Evolutionary conservation across 23 tunicate species (phyloP), one percentile per base, ranked within the genome.

Genomic region (Oikopleura dioica): DNA sequence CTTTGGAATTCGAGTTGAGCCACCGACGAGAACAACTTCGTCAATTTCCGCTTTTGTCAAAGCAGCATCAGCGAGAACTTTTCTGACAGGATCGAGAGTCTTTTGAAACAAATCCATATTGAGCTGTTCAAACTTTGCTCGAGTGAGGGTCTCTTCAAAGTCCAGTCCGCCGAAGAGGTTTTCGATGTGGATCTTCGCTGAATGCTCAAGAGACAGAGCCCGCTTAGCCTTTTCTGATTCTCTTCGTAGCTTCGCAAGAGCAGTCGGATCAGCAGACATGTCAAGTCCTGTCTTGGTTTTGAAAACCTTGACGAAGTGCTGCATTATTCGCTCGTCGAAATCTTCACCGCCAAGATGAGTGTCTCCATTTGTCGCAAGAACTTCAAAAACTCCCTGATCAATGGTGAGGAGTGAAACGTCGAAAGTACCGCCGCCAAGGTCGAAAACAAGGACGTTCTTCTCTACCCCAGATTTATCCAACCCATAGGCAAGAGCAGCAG

Each of bases 161-260:
- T 91, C 97, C 0, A 82, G 84, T 36, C 97, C 97, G 26, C 82
- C 84, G 51, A 80, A 85, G 77, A 91, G 85, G 36, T 84, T 80
- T 76, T 91, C 97, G 51, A 91, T 91, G 80, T 91, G 94, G 32
- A 91, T 87, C 50, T 80, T 80, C 38, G 87, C 84, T 5, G 81
- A 80, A 78, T 91, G 97, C 38, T 78, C 82, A 32, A 87, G 79
- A 0, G 97, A 91, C 0, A 91, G 83, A 76, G 97, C 87, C 0
- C 97, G 83, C 77, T 91, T 91, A 35, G 97, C 97, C 37, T 91
- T 91, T 78, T 91, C 97, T 36, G 82, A 87, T 78, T 91, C 97
- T 31, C 97, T 81, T 30, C 97, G 86, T 26, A 91, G 84, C 50
- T 91, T 91, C 77, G 82, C 87, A 0, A 85, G 84, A 37, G 97